Conservation (phyloP, 2,888 invertebrate species). For the Erebia palarica region DNA sequence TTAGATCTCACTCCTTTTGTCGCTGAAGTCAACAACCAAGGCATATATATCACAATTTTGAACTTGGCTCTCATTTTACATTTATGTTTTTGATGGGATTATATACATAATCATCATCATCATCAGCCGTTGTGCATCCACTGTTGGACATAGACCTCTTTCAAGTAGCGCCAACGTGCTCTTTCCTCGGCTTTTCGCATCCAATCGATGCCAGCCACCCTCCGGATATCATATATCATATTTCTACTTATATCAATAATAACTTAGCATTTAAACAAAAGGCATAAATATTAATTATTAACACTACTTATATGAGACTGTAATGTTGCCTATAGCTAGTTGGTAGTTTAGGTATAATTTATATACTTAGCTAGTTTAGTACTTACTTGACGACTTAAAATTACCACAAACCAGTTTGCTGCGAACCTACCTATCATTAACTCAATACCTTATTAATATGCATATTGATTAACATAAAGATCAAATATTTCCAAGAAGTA, state of each 20-base stretch:
- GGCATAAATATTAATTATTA: constrained; percentile 21
- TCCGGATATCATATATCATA: no score
- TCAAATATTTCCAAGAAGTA: not conserved
- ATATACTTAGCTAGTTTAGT: constrained; percentile 29
- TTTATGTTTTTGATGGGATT: no score
- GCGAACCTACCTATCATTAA: not conserved
- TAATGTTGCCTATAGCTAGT: constrained; percentile 53
- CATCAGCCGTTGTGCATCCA: no score
- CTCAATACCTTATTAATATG: not conserved
- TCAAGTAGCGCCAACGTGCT: no score
- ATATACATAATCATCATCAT: no score
- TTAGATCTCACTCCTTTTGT: no score
- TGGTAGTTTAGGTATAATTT: constrained; percentile 39
- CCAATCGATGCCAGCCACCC: no score
- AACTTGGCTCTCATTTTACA: no score
- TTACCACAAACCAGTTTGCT: not conserved
- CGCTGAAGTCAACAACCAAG: no score
- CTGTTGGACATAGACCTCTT: no score
- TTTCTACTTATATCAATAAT: constrained; percentile 14
- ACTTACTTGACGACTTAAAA: constrained; percentile 27
- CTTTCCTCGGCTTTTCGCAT: no score
- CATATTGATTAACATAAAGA: not conserved
- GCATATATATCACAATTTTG: no score
- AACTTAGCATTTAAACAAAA: not conserved
- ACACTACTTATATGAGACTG: constrained; percentile 49